Evolutionary conservation across 2,888 invertebrate genomes (phyloP).

Genomic region (Drosophila mayaguana): DNA sequence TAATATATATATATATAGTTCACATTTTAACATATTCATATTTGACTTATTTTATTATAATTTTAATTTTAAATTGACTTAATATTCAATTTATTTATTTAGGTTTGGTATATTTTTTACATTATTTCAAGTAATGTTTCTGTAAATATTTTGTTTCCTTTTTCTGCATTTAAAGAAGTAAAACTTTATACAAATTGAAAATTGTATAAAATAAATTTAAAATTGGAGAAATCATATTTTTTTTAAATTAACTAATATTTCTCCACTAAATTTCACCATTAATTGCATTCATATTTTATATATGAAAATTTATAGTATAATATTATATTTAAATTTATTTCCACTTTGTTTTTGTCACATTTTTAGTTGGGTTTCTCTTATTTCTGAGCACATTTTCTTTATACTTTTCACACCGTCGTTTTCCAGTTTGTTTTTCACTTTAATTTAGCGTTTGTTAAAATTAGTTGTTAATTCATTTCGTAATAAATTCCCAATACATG

Average conservation of each 20-base stretch:
- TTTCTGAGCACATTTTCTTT: neutral
- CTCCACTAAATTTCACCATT: neutral
- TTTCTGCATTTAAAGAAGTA: too few relatives aligned
- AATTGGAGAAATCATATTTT: neutral
- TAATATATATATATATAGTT: too few relatives aligned
- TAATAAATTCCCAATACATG: conserved; percentile 19
- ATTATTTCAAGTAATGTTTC: too few relatives aligned
- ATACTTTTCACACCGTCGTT: conserved; percentile 17
- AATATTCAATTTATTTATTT: too few relatives aligned
- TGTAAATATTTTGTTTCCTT: too few relatives aligned
- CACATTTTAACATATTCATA: too few relatives aligned
- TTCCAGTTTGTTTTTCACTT: conserved; percentile 7
- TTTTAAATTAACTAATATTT: neutral
- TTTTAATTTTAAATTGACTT: too few relatives aligned
- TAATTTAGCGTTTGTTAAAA: conserved; percentile 17
- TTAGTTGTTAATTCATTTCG: conserved; percentile 27
- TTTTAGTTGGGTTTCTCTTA: neutral
- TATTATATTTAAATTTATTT: neutral
- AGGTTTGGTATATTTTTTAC: too few relatives aligned
- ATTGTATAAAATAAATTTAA: neutral
- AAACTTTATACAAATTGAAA: too few relatives aligned
- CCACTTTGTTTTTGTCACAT: neutral
- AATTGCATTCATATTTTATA: neutral
- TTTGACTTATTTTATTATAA: too few relatives aligned
- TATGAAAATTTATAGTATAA: neutral